Base-by-base conservation (phyloP, 1,140 invertebrate genomes). In the Bombyx mori region DNA sequence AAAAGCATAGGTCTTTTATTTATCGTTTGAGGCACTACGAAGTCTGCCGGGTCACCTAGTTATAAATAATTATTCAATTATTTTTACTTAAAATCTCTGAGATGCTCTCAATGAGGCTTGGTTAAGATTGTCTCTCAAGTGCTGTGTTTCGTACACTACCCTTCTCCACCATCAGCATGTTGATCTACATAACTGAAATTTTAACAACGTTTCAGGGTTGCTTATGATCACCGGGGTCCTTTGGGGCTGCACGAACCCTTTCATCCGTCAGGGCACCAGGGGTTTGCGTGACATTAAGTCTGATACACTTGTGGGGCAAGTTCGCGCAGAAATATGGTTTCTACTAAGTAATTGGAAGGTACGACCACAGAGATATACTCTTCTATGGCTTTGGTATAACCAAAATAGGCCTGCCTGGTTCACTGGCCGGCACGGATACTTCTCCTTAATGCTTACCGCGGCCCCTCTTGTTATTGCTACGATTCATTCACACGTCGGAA, bases 241-340 rank as follows among this genome's bases (percentile, higher is more conserved):
- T 44, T 94, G 92, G 92, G 93, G 93, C 1, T 87, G 82, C 42
- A 93, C 92, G 7, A 93, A 93, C 75, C 93, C 93, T 1, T 89
- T 93, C 54, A 89, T 94, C 47, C 90, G 91, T 66, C 89, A 87
- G 68, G 92, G 92, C 22, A 91, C 92, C 0, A 79, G 75, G 65
- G 91, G 90, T 6, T 86, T 93, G 10, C 86, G 89, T n/a, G 81
- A 89, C 66, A 85, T 93, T 0, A 80, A 87, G 58, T 81, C 85
- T 7, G 68, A 82, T 7, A 88, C 89, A 0, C 50, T 46, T 53
- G 46, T 89, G 1, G 75, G 74, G n/a, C 89, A 91, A 69, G 89
- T 91, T 63, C 77, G 89, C 49, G 88, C 89, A 45, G 92, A 93
- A 78, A 47, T 91, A 4, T 65, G 67, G n/a, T 92, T 90, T 79